Evolutionary conservation across 2,113 vertebrate genomes (phyloP).

Genomic region (Syngnathus scovelli): DNA sequence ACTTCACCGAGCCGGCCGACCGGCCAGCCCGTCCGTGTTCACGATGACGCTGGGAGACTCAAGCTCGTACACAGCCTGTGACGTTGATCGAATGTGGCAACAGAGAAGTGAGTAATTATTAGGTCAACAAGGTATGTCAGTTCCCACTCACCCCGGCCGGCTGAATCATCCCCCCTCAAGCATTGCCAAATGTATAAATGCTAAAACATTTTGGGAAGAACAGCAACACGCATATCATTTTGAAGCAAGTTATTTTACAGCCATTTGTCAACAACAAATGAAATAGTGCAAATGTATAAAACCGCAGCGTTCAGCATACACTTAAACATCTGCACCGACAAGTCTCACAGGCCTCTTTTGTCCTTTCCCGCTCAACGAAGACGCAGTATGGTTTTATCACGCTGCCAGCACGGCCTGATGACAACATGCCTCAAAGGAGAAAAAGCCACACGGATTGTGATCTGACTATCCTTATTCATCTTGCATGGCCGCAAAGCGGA

Average conservation of each 20-base stretch:
- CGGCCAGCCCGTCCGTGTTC: constrained; percentile 15
- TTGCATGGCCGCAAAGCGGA: not conserved
- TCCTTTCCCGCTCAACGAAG: not conserved
- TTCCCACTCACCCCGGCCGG: constrained; percentile 42
- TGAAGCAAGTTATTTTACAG: not conserved
- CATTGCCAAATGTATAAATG: constrained; percentile 45
- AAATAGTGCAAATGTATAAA: not conserved
- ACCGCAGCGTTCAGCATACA: not conserved
- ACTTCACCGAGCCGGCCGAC: constrained; percentile 56
- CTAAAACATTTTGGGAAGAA: constrained; percentile 50
- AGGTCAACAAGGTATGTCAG: constrained; percentile 66
- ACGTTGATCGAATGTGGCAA: constrained; percentile 55
- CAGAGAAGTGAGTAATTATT: constrained; percentile 66
- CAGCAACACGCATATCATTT: constrained; percentile 1
- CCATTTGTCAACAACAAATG: not conserved
- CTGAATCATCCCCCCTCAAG: constrained; percentile 57
- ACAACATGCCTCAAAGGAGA: not conserved
- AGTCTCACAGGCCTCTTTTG: not conserved
- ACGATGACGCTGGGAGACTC: constrained; percentile 53
- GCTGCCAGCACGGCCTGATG: not conserved
- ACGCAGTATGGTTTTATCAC: not conserved
- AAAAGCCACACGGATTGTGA: constrained; percentile 1
- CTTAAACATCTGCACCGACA: not conserved
- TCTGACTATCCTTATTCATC: constrained; percentile 1
- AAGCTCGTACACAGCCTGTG: constrained; percentile 51